Evolutionary conservation across 1,140 invertebrate species (phyloP).

Genomic region (Bilobella aurantiaca): DNA sequence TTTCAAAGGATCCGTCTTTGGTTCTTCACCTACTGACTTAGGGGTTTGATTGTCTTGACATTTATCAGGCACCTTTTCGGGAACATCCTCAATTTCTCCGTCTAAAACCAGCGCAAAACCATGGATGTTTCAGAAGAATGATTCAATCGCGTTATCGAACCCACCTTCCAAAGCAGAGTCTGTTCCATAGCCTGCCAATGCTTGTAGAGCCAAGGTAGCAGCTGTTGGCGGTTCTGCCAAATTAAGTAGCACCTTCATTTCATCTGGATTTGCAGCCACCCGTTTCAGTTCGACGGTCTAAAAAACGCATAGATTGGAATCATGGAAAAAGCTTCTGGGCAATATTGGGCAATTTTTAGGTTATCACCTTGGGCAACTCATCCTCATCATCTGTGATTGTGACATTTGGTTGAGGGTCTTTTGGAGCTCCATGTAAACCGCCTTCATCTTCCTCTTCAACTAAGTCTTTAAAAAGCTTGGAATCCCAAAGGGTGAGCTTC

Average conservation of each 20-base stretch:
- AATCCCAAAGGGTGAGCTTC: conserved; percentile 7
- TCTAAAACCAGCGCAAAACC: neutral
- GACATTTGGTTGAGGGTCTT: conserved; percentile 1
- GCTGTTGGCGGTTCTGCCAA: neutral
- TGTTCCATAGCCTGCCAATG: neutral
- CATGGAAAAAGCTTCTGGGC: neutral
- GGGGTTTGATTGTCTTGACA: no score
- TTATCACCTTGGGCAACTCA: conserved; percentile 4
- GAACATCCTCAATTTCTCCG: neutral
- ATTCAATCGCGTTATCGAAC: neutral
- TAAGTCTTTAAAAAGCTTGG: neutral
- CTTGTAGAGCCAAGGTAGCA: neutral
- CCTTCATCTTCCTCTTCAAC: neutral
- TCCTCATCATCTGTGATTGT: conserved; percentile 24
- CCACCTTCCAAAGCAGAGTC: neutral
- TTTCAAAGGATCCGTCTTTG: no score
- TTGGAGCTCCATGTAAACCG: no score
- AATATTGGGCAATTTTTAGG: neutral
- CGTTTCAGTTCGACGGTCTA: neutral
- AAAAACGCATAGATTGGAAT: neutral
- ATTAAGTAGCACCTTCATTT: neutral
- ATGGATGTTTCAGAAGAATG: neutral
- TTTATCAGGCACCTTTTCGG: no score
- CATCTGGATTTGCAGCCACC: neutral
- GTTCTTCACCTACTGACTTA: no score